These are phyloP conservation scores for Psammodynastes pulverulentus DNA, from an alignment of 2,113 vertebrate species.

Conservation along the genomic window DNA sequence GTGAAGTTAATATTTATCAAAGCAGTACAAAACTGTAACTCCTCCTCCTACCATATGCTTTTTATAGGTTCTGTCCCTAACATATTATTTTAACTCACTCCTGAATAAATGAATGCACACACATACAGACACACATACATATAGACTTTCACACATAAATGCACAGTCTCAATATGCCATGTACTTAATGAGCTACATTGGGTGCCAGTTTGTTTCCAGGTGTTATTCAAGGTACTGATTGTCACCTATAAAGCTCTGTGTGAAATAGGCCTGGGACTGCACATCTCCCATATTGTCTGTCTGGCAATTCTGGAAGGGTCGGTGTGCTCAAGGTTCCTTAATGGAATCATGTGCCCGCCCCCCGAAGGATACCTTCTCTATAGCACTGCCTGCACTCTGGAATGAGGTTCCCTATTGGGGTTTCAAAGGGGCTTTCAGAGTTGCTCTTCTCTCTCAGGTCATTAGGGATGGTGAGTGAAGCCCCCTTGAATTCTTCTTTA, in stretches of 20 bases:
- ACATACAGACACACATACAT: not conserved
- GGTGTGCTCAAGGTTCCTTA: not conserved
- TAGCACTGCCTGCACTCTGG: not conserved
- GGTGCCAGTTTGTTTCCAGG: not conserved
- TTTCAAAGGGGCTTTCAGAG: not conserved
- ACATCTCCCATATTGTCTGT: not conserved
- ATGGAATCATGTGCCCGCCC: not conserved
- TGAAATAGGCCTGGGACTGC: not conserved
- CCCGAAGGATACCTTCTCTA: not conserved
- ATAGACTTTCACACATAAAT: not conserved
- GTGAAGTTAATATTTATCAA: not conserved
- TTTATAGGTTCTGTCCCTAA: not conserved
- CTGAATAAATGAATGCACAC: not conserved
- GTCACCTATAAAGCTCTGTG: not conserved
- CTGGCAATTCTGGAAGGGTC: not conserved
- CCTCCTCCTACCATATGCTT: not conserved
- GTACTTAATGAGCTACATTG: not conserved
- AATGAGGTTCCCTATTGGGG: not conserved
- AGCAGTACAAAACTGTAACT: not conserved
- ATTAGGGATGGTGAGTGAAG: not conserved
- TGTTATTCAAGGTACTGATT: not conserved
- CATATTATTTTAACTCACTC: not conserved
- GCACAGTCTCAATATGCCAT: not conserved
- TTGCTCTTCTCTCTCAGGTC: not conserved
- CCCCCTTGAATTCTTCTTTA: not conserved